Evolutionary conservation across 1,140 invertebrate genomes (phyloP), one percentile per base, ranked within the genome.

Genomic region (Eueides isabella): DNA sequence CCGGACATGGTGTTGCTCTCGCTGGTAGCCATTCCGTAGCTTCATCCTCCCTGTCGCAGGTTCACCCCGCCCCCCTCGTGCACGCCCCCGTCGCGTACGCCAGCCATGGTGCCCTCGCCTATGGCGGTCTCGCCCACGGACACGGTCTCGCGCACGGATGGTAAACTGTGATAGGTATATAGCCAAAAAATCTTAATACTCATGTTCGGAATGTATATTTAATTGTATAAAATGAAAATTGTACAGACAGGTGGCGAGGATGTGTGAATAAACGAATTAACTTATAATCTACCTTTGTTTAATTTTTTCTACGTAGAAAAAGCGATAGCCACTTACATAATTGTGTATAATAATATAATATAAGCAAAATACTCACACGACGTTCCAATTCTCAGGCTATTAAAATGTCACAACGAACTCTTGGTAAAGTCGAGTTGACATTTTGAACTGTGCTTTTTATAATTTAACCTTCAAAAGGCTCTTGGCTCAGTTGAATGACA

Each of bases 181-280:
- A 90, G 84, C 84, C 87, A 86, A 88, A 88, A 87, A 90, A 85
- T 84, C 76, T 70, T 85, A 92, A 91, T 91, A 91, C 89, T 91
- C 89, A 91, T 83, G 79, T 90, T 88, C 82, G 85, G 86, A 89
- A 84, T 89, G 81, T 92, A 88, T 38, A 87, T 91, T 89, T 89
- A 90, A 87, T 85, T 89, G 83, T 85, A 80, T 72, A 82, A 89
- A 86, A 87, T 23, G 23, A 84, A 85, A 81, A 70, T 76, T 82
- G 87, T 82, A 89, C 83, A 87, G 85, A 83, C 77, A 87, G 81
- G 81, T 88, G 85, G 91, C 88, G 89, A 92, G 91, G 89, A 92
- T 91, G 89, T 89, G 91, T 91, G 87, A 92, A 91, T 91, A 92
- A 91, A 92, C 88, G 89, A 85, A 86, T 88, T 90, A 87, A 89